Percentiles rank a stretch among this genome's conserved stretches.
phyloP scores from a whole-genome alignment of 2,888 invertebrate species.

The Pseudoips prasinana region DNA sequence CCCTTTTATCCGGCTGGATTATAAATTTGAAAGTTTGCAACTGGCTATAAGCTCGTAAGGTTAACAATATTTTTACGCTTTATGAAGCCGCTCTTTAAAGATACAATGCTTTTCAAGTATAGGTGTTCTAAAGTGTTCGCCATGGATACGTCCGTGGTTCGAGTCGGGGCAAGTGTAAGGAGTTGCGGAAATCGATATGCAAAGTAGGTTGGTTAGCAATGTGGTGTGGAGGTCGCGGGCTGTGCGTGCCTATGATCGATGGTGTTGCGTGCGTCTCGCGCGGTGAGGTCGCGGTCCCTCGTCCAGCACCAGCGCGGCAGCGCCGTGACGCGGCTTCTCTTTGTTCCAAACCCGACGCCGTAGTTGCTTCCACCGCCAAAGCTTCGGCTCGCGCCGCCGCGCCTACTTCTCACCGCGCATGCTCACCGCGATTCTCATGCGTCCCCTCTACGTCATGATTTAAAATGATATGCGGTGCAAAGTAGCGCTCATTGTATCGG shows the following conservation, averaged over 20 bases:
- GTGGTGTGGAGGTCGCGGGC: slow-evolving; percentile 53
- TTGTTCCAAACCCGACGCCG: slow-evolving; percentile 58
- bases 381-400: slow-evolving; percentile 56
- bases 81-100: too few species aligned
- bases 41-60: too few species aligned
- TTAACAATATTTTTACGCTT: too few species aligned
- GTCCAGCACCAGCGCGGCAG: slow-evolving; percentile 45
- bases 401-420: slow-evolving; percentile 68
- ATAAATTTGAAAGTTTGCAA: too few species aligned
- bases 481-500: slow-evolving; percentile 50
- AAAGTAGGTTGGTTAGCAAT: slow-evolving; percentile 54
- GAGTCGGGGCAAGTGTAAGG: slow-evolving; percentile 19
- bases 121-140: too few species aligned
- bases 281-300: slow-evolving; percentile 53
- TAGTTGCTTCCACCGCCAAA: slow-evolving; percentile 51
- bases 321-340: slow-evolving; percentile 53
- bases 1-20: too few species aligned
- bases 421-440: slow-evolving; percentile 58
- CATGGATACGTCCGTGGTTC: too few species aligned
- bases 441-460: slow-evolving; percentile 65
- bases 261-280: slow-evolving; percentile 58
- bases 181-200: slow-evolving; percentile 64
- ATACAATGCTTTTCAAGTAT: too few species aligned
- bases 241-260: slow-evolving; percentile 70
- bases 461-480: slow-evolving; percentile 60